Percentiles rank a stretch among this genome's conserved stretches.
phyloP scores from a whole-genome alignment of 2,113 vertebrate genomes.

The Eleginops maclovinus region DNA sequence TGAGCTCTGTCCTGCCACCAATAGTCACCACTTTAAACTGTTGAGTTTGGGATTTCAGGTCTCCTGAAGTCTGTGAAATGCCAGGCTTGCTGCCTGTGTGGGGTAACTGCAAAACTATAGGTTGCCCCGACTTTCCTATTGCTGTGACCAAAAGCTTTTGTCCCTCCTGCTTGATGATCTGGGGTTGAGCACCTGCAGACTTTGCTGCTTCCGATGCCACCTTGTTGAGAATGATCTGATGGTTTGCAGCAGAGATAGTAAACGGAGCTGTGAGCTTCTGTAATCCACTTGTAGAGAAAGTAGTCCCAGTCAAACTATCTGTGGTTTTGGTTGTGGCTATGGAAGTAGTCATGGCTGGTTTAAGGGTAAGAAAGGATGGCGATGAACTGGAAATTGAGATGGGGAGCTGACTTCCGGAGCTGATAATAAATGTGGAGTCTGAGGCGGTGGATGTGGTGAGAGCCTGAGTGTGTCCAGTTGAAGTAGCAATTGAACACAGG shows the following conservation, averaged over 20 bases:
- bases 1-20: constrained; percentile 90
- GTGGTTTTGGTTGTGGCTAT: constrained; percentile 70
- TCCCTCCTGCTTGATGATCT: constrained; percentile 92
- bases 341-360: constrained; percentile 81
- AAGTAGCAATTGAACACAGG: constrained; percentile 80
- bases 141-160: constrained; percentile 95
- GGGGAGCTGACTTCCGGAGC: constrained; percentile 81
- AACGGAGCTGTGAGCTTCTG: constrained; percentile 90
- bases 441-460: constrained; percentile 78
- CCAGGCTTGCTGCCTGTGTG: constrained; percentile 86
- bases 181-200: constrained; percentile 77
- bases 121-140: constrained; percentile 92
- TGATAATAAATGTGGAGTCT: constrained; percentile 77
- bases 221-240: constrained; percentile 96
- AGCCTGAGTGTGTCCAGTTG: constrained; percentile 78
- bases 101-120: constrained; percentile 92
- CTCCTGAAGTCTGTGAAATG: constrained; percentile 82
- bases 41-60: constrained; percentile 87
- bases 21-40: constrained; percentile 96
- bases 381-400: constrained; percentile 63
- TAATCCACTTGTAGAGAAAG: constrained; percentile 77
- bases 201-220: constrained; percentile 90
- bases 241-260: constrained; percentile 90
- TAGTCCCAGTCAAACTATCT: constrained; percentile 71
- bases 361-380: constrained; percentile 69